Base-by-base conservation (phyloP, 2,888 invertebrate genomes). In the Cacoxenus indagator region DNA sequence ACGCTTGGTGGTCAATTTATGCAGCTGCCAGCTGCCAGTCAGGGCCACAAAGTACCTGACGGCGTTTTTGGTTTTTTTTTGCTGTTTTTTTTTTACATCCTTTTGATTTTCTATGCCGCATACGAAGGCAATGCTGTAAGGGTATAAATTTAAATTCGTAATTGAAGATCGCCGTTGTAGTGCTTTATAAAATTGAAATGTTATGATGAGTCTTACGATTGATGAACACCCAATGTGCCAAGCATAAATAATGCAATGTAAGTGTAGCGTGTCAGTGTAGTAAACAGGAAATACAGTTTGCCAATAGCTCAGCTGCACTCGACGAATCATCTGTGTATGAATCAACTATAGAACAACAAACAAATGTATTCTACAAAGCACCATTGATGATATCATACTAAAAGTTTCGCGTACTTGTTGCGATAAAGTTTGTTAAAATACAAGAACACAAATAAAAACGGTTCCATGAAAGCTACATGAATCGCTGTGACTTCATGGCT, bases 371-470 rank as follows among this genome's bases (percentile, higher is more conserved):
- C 5, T 8, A 31, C 9, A 31, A 31, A 31, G 9, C 5, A 31
- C 5, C 9, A 1, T 31, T 71, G 19, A 45, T 74, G 70, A 37
- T 45, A 14, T 66, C 14, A 48, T 65, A 55, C 55, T 24, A 66
- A 59, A 67, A 11, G 22, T 62, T 64, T 62, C 64, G 69, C 48
- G 64, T 69, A 64, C 64, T 64, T 69, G 57, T 71, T 57, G 26
- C 48, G 22, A 48, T 19, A n/a, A 22, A 27, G 27, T 57, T 27
- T 19, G 57, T 19, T n/a, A n/a, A n/a, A n/a, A n/a, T n/a, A n/a
- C n/a, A n/a, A n/a, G n/a, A n/a, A n/a, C n/a, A n/a, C n/a, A n/a
- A n/a, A 26, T 4, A 11, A 14, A 27, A 57, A 57, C 14, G 3
- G 27, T 57, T 57, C 55, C 17, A 57, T 24, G 55, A 27, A 57